A percentile compares a stretch with the other conserved stretches of the same genome.
Conservation (phyloP, 2,888 invertebrate species). For the Zaprionus lineosus region DNA sequence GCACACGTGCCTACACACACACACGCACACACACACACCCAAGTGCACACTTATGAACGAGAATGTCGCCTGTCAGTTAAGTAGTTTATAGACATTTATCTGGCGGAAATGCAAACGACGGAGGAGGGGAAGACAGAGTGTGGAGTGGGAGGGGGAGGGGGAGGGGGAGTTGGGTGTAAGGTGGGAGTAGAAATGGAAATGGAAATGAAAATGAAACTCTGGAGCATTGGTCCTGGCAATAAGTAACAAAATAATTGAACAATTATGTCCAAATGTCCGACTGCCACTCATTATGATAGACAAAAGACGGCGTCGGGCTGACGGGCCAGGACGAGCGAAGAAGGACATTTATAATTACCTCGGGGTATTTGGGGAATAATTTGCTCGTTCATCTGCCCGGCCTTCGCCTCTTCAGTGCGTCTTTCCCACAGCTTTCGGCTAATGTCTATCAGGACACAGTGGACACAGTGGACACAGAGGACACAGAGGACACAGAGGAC, state of each 20-base stretch:
- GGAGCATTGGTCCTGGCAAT: slow-evolving; percentile 41
- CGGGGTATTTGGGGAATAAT: slow-evolving; percentile 78
- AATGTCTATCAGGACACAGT: too few species aligned
- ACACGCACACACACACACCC: slow-evolving; percentile 4
- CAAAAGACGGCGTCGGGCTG: slow-evolving; percentile 61
- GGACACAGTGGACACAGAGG: too few species aligned
- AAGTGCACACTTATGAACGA: slow-evolving; percentile 27
- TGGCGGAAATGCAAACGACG: slow-evolving; percentile 25
- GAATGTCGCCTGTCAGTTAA: slow-evolving; percentile 15
- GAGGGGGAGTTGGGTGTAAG: too few species aligned
- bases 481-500: too few species aligned
- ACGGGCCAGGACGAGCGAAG: slow-evolving; percentile 59
- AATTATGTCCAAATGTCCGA: slow-evolving; percentile 81
- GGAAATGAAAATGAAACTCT: neutral
- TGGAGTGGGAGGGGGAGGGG: neutral
- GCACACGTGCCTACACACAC: neutral
- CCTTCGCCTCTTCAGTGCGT: neutral
- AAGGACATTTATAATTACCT: slow-evolving; percentile 81
- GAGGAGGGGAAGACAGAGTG: slow-evolving; percentile 9
- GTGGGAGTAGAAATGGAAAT: neutral
- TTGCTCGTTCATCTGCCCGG: slow-evolving; percentile 60
- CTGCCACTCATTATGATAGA: slow-evolving; percentile 81
- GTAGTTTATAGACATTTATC: slow-evolving; percentile 53
- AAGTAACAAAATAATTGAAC: slow-evolving; percentile 80
- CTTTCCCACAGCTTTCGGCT: slow-evolving; percentile 26